Evolutionary conservation across 2,888 invertebrate genomes (phyloP), one percentile per base, ranked within the genome.

Genomic region (Chromoteleia sp.): DNA sequence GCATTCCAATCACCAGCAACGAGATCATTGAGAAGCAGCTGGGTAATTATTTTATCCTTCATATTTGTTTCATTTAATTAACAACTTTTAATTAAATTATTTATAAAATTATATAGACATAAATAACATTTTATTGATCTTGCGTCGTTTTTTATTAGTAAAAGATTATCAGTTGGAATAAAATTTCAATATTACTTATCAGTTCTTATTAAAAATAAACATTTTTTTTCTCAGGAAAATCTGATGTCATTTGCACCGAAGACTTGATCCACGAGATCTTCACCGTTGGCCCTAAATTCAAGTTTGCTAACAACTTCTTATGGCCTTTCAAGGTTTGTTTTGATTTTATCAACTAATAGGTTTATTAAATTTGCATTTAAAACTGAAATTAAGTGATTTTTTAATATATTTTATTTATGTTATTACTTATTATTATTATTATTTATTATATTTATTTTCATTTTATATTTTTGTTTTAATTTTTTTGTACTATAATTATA

Each of bases 251-350:
- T 93, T 99, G 99, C 93, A 95, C 98, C 83, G 99, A 99, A 93
- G 99, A 99, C 93, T 95, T 99, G 92, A 97, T 99, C 86, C 99
- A 99, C 92, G 99, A 99, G 94, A 94, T 98, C 89, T 96, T 95
- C 93, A 97, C 97, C 19, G 97, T 97, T 87, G 98, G 97, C 54
- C 92, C 94, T 21, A 94, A 95, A 90, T 96, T 97, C 93, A 98
- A 99, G 94, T 96, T 96, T 87, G 99, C 98, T 77, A 97, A 98
- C 91, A 99, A 99, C 94, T 99, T 98, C 95, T 94, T 99, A 88
- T 99, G 99, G 99, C 98, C 98, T 83, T 99, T 99, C 95, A 99
- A 99, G 93, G 93, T 73, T 33, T 17, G 19, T 63, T 56, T 50
- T 21, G 15, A 43, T 41, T 99, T 99, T 48, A 36, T 36, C 8